These are phyloP conservation scores for Aleiodes leptofemur DNA, from an alignment of 2,888 invertebrate genomes.

Conservation along the genomic window DNA sequence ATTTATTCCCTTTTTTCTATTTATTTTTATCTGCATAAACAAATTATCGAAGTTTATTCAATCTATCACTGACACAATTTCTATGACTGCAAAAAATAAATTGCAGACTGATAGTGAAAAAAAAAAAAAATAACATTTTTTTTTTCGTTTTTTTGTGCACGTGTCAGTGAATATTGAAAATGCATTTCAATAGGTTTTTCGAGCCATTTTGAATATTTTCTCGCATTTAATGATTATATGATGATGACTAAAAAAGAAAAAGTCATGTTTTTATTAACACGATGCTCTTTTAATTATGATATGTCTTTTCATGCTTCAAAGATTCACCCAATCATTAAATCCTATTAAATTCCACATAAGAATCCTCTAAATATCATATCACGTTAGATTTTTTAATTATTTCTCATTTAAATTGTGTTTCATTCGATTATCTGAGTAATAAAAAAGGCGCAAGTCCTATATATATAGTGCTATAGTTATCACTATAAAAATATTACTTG, in stretches of 20 bases:
- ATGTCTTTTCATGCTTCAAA: conserved; percentile 5
- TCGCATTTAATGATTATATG: not conserved
- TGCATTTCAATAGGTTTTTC: not conserved
- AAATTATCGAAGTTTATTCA: conserved; percentile 19
- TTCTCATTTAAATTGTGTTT: conserved; percentile 17
- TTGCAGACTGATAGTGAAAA: too few species aligned
- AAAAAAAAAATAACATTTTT: conserved; percentile 8
- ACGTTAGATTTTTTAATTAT: conserved; percentile 21
- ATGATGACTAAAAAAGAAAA: not conserved
- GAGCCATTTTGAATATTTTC: not conserved
- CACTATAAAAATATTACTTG: too few species aligned
- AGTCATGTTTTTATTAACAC: not conserved
- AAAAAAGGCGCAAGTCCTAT: too few species aligned
- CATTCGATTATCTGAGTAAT: too few species aligned
- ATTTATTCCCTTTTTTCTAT: not conserved
- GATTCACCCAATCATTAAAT: not conserved
- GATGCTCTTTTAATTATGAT: conserved; percentile 5
- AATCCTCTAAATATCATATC: conserved; percentile 25
- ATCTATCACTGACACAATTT: conserved; percentile 25
- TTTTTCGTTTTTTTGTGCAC: conserved; percentile 16
- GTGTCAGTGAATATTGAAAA: conserved; percentile 11
- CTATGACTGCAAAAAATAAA: not conserved
- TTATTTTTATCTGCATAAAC: too few species aligned
- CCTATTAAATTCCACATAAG: not conserved
- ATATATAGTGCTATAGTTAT: too few species aligned